Percentiles rank a stretch among this genome's conserved stretches.
Conservation (phyloP, 2,888 invertebrate species). For the Caenorhabditis doughertyi region DNA sequence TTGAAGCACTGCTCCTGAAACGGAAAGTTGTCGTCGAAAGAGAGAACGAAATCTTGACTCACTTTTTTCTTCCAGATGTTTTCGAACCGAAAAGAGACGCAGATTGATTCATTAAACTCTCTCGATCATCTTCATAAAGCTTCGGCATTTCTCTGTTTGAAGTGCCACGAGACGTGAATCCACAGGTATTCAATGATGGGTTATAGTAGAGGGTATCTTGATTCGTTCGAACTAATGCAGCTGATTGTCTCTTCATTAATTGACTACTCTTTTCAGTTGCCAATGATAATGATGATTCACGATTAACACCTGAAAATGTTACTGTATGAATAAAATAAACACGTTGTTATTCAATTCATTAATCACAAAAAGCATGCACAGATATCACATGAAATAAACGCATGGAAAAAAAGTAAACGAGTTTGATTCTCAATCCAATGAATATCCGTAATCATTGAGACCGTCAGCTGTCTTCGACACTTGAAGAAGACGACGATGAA, state of each 20-base stretch:
- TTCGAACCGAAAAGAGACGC: slow-evolving; percentile 35
- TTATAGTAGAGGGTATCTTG: slow-evolving; percentile 37
- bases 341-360: slow-evolving; percentile 1
- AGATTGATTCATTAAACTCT: slow-evolving; percentile 32
- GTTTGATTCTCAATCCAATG: slow-evolving; percentile 2
- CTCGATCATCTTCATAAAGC: slow-evolving; percentile 65
- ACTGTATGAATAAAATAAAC: neutral
- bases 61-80: slow-evolving; percentile 31
- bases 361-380: slow-evolving; percentile 3
- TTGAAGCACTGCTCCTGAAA: slow-evolving; percentile 34
- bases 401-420: slow-evolving; percentile 22
- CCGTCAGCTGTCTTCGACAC: slow-evolving; percentile 1
- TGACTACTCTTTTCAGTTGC: slow-evolving; percentile 59
- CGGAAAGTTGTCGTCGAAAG: neutral
- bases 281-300: slow-evolving; percentile 70
- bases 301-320: slow-evolving; percentile 68
- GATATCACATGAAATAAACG: slow-evolving; percentile 18
- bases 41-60: neutral
- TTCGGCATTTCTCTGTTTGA: slow-evolving; percentile 65
- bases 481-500: slow-evolving; percentile 7
- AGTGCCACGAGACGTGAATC: slow-evolving; percentile 65
- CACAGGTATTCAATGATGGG: slow-evolving; percentile 58
- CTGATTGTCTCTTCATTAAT: slow-evolving; percentile 56
- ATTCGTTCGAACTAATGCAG: slow-evolving; percentile 26
- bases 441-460: neutral